phyloP scores from a whole-genome alignment of 2,888 invertebrate genomes.

The Tanytarsus gracilentus region DNA sequence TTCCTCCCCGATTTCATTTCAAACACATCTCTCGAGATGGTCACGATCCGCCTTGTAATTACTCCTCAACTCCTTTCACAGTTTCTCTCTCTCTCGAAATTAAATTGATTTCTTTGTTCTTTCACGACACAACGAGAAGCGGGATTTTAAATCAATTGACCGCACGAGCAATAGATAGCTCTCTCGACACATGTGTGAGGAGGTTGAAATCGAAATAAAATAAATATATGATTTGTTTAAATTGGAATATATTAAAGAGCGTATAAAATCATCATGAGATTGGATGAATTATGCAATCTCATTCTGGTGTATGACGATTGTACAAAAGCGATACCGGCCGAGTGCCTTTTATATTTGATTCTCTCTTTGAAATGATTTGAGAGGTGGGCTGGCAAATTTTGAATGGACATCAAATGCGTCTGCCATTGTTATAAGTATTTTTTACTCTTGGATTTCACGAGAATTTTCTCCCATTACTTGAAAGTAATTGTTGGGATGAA shows the following conservation, averaged over 20 bases:
- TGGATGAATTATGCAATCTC: slow-evolving; percentile 19
- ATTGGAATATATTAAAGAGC: slow-evolving; percentile 23
- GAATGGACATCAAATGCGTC: slow-evolving; percentile 3
- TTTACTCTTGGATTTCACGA: not conserved
- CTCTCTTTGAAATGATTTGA: not conserved
- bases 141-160: no score
- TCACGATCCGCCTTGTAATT: slow-evolving; percentile 26
- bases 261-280: slow-evolving; percentile 22
- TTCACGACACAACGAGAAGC: not conserved
- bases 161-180: no score
- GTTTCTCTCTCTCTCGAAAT: not conserved
- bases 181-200: no score
- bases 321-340: not conserved
- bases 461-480: not conserved
- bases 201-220: slow-evolving; percentile 29
- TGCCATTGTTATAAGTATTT: not conserved
- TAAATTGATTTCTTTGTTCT: slow-evolving; percentile 21
- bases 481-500: no score
- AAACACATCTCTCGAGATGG: no score
- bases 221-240: slow-evolving; percentile 22
- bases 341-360: not conserved
- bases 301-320: slow-evolving; percentile 10
- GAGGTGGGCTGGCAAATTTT: slow-evolving; percentile 24
- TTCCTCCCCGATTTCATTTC: no score
- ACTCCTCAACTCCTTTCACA: not conserved